Conservation (phyloP, 2,113 vertebrate genomes). For the Stomatorhinus ivindoensis region DNA sequence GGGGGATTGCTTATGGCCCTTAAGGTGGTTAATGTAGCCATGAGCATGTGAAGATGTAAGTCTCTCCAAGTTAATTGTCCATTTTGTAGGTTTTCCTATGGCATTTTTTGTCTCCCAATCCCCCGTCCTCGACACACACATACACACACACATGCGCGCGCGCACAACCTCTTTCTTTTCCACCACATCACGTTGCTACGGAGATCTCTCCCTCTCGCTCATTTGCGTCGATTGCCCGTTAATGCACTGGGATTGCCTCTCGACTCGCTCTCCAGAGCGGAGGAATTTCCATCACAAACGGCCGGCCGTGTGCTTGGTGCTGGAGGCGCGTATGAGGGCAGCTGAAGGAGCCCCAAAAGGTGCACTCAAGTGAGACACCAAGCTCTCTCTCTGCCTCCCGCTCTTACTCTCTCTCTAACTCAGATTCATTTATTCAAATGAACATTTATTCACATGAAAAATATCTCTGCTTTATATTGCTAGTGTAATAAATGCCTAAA, state of each 20-base stretch:
- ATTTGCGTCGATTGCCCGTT: constrained; percentile 98
- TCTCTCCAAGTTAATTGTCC: constrained; percentile 93
- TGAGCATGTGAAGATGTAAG: constrained; percentile 90
- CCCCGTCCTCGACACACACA: constrained; percentile 46
- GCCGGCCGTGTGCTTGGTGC: constrained; percentile 54
- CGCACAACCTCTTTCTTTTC: constrained; percentile 75
- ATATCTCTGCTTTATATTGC: neutral
- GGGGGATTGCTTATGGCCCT: constrained; percentile 7
- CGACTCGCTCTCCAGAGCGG: constrained; percentile 77
- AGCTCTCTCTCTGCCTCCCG: constrained; percentile 51
- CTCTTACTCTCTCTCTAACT: constrained; percentile 44
- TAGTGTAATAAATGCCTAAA: neutral
- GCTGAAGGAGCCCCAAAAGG: constrained; percentile 85
- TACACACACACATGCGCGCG: constrained; percentile 70
- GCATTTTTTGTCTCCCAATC: constrained; percentile 75
- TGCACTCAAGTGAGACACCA: constrained; percentile 99
- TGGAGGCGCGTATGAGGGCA: constrained; percentile 41
- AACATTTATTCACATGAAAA: neutral
- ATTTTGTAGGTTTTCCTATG: constrained; percentile 86
- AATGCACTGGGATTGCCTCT: constrained; percentile 99
- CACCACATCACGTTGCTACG: constrained; percentile 99
- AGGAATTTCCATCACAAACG: constrained; percentile 93
- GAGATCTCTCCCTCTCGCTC: constrained; percentile 97
- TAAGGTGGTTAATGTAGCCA: constrained; percentile 76
- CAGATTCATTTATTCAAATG: no score